Conservation (phyloP, 2,797 vertebrate species). For the Oryzias dopingdopingensis region DNA sequence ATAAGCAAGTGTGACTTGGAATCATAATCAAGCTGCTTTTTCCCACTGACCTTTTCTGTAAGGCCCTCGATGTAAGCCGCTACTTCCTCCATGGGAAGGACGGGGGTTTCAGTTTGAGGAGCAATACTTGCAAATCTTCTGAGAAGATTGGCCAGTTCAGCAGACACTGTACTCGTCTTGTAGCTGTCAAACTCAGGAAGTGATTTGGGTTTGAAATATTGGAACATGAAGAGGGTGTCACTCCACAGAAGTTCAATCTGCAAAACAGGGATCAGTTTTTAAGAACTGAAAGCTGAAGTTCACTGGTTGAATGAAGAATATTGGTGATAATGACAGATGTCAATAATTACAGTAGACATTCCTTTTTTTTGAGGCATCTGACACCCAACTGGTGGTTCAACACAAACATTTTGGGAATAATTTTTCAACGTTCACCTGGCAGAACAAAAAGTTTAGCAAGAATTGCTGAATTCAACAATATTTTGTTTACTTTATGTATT, state of each 20-base stretch:
- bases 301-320: slow-evolving; percentile 11
- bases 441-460: too few relatives aligned
- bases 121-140: slow-evolving; percentile 88
- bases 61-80: slow-evolving; percentile 90
- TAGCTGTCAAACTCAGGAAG: slow-evolving; percentile 98
- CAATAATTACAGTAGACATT: slow-evolving; percentile 15
- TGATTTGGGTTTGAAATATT: slow-evolving; percentile 97
- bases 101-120: slow-evolving; percentile 82
- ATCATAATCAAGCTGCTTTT: too few relatives aligned
- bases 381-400: slow-evolving; percentile 56
- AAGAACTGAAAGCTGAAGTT: not conserved
- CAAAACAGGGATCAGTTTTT: slow-evolving; percentile 17
- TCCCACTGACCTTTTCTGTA: slow-evolving; percentile 80
- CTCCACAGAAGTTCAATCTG: slow-evolving; percentile 95
- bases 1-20: too few relatives aligned
- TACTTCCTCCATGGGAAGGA: slow-evolving; percentile 87
- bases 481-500: too few relatives aligned
- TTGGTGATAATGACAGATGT: not conserved
- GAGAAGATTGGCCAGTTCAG: slow-evolving; percentile 94
- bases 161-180: slow-evolving; percentile 97
- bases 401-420: slow-evolving; percentile 43
- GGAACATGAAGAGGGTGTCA: slow-evolving; percentile 92
- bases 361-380: slow-evolving; percentile 1
- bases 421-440: too few relatives aligned
- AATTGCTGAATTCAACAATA: too few relatives aligned